Conservation (phyloP, 2,113 vertebrate genomes). For the Delphinus delphis region DNA sequence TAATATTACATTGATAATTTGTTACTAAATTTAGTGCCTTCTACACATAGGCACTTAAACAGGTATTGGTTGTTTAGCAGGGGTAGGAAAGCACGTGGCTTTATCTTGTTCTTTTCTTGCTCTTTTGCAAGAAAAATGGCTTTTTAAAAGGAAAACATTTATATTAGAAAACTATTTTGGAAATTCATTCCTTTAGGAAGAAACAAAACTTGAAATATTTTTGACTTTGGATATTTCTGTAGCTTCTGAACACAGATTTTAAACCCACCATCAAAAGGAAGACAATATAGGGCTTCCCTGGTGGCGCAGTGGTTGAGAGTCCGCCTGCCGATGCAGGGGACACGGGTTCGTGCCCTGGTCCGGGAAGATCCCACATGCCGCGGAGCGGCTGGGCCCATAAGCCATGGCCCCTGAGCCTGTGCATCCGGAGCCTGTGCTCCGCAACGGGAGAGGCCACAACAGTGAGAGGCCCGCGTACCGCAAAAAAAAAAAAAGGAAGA, state of each 20-base stretch:
- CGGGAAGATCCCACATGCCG: no score
- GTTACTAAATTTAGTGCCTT: conserved; percentile 1
- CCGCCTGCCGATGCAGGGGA: no score
- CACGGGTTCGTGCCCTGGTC: no score
- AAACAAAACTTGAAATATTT: conserved; percentile 54
- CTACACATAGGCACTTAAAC: not conserved
- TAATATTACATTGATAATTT: not conserved
- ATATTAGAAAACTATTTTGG: conserved; percentile 66
- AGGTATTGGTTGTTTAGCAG: not conserved
- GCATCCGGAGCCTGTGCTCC: no score
- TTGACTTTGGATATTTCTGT: conserved; percentile 31
- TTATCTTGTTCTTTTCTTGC: conserved; percentile 30
- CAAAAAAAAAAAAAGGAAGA: not conserved
- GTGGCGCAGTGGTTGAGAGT: no score
- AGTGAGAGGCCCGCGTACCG: no score
- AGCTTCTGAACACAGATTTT: conserved; percentile 46
- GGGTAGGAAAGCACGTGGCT: not conserved
- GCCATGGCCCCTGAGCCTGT: no score
- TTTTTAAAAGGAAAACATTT: conserved; percentile 60
- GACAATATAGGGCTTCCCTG: not conserved
- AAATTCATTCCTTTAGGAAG: conserved; percentile 54
- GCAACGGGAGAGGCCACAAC: no score
- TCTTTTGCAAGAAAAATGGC: conserved; percentile 48
- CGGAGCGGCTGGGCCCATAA: no score
- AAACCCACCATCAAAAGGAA: conserved; percentile 29